Evolutionary conservation across 2,113 vertebrate species (phyloP), one percentile per base, ranked within the genome.

Genomic region (Tupaia chinensis): DNA sequence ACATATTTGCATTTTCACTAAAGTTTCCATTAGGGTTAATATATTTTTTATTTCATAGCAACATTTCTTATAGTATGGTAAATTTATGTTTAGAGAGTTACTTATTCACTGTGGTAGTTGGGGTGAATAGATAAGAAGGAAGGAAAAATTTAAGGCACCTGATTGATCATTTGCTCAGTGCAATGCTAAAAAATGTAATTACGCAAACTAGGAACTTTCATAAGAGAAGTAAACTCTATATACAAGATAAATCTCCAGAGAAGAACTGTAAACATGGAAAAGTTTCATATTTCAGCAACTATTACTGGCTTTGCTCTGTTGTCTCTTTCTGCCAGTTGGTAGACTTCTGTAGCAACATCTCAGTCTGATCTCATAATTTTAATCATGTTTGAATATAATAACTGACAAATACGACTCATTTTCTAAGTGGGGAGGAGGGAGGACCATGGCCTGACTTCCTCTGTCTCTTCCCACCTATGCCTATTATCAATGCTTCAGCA

Each of bases 191-290:
- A 79, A 72, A 78, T 44, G 44, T 44, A 27, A 25, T 54, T 9
- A 65, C 77, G 58, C 19, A 85, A 91, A 22, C 81, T 34, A 93
- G 44, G 89, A 81, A 81, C 5, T 66, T 86, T 96, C 87, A 29
- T 89, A 68, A 83, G 10, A 83, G 61, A 29, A 96, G 85, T 88
- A 34, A 93, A 94, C 78, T 15, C 25, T 79, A 34, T 5, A 53
- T 60, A 76, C 14, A 79, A 85, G 93, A 58, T 54, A 53, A 73
- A 93, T 89, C 13, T 93, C 13, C 29, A 65, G 20, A 4, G 17
- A 53, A n/a, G 9, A 92, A 19, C 9, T 68, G 7, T 77, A 81
- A 95, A 74, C 14, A 54, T 61, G 7, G 29, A 80, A 88, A 93
- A 1, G 7, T 20, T 66, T 68, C 83, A 22, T 60, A 65, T 54